Percentiles rank a stretch among this genome's conserved stretches.
These are phyloP conservation scores for Aphidius ervi DNA, from an alignment of 1,140 invertebrate species.

Conservation along the genomic window DNA sequence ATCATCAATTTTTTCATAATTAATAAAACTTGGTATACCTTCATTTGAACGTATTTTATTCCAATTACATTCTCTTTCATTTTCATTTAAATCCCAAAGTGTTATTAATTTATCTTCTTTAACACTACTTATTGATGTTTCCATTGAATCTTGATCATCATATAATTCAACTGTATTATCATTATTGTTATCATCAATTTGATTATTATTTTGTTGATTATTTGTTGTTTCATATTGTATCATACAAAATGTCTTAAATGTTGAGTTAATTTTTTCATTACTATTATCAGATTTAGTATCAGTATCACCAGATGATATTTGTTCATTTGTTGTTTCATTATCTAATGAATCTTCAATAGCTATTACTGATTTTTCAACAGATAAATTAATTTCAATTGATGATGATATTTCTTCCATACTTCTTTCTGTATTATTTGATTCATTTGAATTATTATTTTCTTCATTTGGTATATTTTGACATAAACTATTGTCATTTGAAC, in stretches of 20 bases:
- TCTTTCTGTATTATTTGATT: neutral
- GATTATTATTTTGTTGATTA: slow-evolving; percentile 3
- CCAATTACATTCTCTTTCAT: slow-evolving; percentile 11
- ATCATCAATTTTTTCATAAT: slow-evolving; percentile 23
- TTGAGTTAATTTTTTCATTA: slow-evolving; percentile 30
- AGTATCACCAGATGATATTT: slow-evolving; percentile 29
- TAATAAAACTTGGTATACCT: slow-evolving; percentile 16
- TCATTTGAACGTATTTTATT: slow-evolving; percentile 25
- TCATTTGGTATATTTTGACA: too few relatives aligned
- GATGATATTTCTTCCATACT: neutral
- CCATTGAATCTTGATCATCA: neutral
- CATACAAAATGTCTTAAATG: slow-evolving; percentile 20
- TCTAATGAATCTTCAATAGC: neutral
- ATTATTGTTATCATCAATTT: neutral
- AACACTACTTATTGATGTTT: neutral
- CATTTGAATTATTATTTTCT: too few relatives aligned
- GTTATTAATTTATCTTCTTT: slow-evolving; percentile 6
- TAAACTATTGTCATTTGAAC: too few relatives aligned
- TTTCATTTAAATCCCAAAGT: slow-evolving; percentile 9
- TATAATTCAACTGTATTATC: slow-evolving; percentile 12
- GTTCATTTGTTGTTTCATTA: slow-evolving; percentile 3
- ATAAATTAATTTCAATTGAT: neutral
- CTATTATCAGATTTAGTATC: slow-evolving; percentile 39
- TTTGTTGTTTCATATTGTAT: slow-evolving; percentile 21
- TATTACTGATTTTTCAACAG: neutral